These are phyloP conservation scores for Pollimyrus isidori DNA, from an alignment of 2,113 vertebrate species.

Conservation along the genomic window DNA sequence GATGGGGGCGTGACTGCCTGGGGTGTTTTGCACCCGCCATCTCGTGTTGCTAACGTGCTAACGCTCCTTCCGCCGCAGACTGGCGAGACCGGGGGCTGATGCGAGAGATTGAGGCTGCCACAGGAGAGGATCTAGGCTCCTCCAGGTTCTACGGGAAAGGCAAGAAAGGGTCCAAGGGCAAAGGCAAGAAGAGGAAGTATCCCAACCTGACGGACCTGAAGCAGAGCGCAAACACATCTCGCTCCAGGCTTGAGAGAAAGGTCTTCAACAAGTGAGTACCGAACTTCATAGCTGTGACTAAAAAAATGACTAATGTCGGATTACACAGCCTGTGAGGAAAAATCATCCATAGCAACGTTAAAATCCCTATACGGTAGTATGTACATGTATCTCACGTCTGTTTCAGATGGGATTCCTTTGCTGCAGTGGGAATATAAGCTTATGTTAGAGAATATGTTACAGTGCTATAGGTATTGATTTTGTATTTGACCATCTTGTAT, in stretches of 20 bases:
- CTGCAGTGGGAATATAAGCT: not conserved
- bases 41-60: not conserved
- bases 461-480: not conserved
- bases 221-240: constrained; percentile 67
- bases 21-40: not conserved
- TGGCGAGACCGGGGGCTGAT: constrained; percentile 82
- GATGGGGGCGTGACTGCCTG: not conserved
- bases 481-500: not conserved
- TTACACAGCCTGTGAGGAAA: not conserved
- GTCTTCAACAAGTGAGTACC: constrained; percentile 83
- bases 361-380: not conserved
- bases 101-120: constrained; percentile 82
- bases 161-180: constrained; percentile 53
- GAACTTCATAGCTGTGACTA: not conserved
- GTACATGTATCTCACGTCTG: not conserved
- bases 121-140: constrained; percentile 80
- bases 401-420: not conserved
- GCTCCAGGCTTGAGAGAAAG: constrained; percentile 77
- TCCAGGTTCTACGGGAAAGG: constrained; percentile 49
- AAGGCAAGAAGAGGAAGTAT: constrained; percentile 69
- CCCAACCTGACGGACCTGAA: constrained; percentile 84
- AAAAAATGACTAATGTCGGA: not conserved
- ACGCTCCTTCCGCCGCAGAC: constrained; percentile 51
- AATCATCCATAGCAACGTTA: not conserved
- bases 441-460: not conserved